Percentiles rank a stretch among this genome's conserved stretches.
These are phyloP conservation scores for Muscina levida DNA, from an alignment of 2,888 invertebrate genomes.

Conservation along the genomic window DNA sequence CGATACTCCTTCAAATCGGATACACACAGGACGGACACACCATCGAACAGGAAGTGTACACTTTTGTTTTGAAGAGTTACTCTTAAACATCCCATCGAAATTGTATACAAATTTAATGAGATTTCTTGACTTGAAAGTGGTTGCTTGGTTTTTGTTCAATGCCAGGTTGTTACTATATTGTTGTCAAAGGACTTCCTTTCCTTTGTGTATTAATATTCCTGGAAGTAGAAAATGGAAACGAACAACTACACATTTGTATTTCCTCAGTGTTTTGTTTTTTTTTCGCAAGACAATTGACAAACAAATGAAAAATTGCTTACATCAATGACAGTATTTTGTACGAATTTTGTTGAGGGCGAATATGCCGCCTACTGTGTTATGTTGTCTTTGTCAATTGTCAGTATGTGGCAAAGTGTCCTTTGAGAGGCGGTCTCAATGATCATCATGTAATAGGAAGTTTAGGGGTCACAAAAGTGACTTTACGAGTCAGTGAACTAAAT, in stretches of 20 bases:
- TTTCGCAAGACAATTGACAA: neutral
- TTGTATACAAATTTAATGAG: slow-evolving; percentile 48
- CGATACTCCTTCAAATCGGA: neutral
- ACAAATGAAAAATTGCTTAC: neutral
- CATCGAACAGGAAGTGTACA: slow-evolving; percentile 32
- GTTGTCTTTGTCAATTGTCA: no score
- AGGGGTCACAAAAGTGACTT: no score
- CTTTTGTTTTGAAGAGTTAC: slow-evolving; percentile 44
- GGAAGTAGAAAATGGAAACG: no score
- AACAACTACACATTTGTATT: neutral
- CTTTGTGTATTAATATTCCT: neutral
- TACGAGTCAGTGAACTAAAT: no score
- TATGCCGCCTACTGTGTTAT: no score
- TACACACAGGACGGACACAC: no score
- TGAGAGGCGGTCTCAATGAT: no score
- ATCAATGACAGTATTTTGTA: neutral
- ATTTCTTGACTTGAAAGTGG: slow-evolving; percentile 44
- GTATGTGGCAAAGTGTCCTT: no score
- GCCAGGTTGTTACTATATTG: neutral
- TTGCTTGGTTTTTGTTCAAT: slow-evolving; percentile 30
- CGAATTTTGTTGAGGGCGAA: neutral
- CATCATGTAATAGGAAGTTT: no score
- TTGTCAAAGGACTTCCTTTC: slow-evolving; percentile 43
- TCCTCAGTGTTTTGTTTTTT: neutral
- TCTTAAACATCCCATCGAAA: slow-evolving; percentile 47